Percentiles rank a stretch among this genome's conserved stretches.
Conservation (phyloP, 2,888 invertebrate species). For the Nephrocerus scutellatus region DNA sequence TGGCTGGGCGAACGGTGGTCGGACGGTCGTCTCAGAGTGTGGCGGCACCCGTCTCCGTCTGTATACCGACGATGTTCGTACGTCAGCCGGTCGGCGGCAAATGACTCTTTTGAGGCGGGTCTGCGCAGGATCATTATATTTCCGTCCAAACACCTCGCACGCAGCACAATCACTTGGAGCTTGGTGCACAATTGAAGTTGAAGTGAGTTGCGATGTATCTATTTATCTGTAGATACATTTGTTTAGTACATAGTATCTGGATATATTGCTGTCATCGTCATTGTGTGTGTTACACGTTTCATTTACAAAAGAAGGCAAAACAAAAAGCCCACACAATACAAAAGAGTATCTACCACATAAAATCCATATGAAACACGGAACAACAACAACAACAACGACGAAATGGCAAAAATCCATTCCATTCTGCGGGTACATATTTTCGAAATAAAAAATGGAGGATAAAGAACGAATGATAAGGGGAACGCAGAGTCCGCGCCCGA, state of each 20-base stretch:
- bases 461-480: slow-evolving; percentile 21
- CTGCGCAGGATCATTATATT: slow-evolving; percentile 39
- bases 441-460: neutral
- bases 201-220: slow-evolving; percentile 21
- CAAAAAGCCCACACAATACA: slow-evolving; percentile 19
- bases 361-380: slow-evolving; percentile 25
- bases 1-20: slow-evolving; percentile 6
- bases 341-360: slow-evolving; percentile 23
- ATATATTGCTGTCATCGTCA: no score
- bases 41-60: no score
- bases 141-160: neutral
- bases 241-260: slow-evolving; percentile 17
- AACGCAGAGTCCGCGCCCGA: slow-evolving; percentile 6
- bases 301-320: slow-evolving; percentile 10
- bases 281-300: no score
- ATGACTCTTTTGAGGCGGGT: slow-evolving; percentile 26
- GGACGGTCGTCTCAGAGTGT: no score
- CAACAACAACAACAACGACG: slow-evolving; percentile 17
- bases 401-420: slow-evolving; percentile 22
- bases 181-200: no score
- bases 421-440: slow-evolving; percentile 24
- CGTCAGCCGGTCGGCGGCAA: no score
- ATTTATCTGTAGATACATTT: slow-evolving; percentile 23
- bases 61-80: no score
- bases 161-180: neutral